Base-by-base conservation (phyloP, 2,888 invertebrate species). In the Nomada goodeniana region DNA sequence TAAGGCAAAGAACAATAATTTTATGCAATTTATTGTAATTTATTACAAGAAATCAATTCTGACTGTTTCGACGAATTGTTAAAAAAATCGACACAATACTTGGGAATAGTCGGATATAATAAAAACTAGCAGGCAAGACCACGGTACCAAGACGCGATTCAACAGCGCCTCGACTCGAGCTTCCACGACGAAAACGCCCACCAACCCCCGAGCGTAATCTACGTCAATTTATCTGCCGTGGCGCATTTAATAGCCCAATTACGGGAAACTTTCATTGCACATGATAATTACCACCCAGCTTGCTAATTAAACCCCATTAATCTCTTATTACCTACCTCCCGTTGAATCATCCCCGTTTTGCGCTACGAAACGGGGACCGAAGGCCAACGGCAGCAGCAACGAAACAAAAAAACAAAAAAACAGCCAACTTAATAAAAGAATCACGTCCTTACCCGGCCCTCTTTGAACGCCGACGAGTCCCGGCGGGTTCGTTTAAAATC, bases 231-330 rank as follows among this genome's bases (percentile, higher is more conserved):
- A 80, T 80, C 71, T 78, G 42, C 67, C 57, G n/a, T 61, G 42
- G 57, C 44, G 72, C 44, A 68, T 78, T 80, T 80, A 80, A 68
- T 72, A 72, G 72, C 52, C 72, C 78, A 78, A 80, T 80, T 80
- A 80, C 78, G 80, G 78, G 72, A 80, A 80, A 80, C 67, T 80
- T 73, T 72, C 78, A 72, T 80, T 72, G 68, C 72, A 68, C 50
- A 63, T 78, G 78, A 64, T 80, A 74, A 81, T 81, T 78, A 50
- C 78, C 59, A 72, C 47, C 64, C 67, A 57, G 65, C 44, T 59
- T 65, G 71, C 65, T 80, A 80, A 80, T 82, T 82, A 82, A 80
- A 75, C 67, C 20, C 80, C 71, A 82, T 75, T 63, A 74, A 82
- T 74, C 74, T 69, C 60, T 77, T 68, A 80, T 80, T 78, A 78